Evolutionary conservation across 2,113 vertebrate species (phyloP).

Genomic region (Brachyhypopomus gauderio): DNA sequence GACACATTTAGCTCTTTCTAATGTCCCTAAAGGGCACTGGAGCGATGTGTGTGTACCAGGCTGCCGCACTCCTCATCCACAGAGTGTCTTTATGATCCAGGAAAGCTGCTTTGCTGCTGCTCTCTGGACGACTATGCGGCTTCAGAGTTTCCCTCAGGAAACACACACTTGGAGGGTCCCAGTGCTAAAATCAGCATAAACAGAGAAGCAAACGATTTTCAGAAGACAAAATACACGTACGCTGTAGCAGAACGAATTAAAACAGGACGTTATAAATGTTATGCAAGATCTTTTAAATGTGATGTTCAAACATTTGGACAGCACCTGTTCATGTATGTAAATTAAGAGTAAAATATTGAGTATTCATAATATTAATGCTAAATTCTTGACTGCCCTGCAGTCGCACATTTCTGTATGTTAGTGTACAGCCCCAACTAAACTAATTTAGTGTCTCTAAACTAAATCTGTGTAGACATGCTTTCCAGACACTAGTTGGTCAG

Average conservation of each 20-base stretch:
- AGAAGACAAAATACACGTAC: slow-evolving; percentile 16
- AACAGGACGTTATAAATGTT: background rate
- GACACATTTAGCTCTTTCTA: no score
- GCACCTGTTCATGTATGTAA: no score
- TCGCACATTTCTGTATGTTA: no score
- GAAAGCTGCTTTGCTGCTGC: slow-evolving; percentile 84
- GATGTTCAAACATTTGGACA: no score
- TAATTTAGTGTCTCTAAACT: no score
- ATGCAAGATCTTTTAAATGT: no score
- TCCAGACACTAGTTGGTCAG: no score
- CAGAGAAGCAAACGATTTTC: background rate
- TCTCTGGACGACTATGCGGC: slow-evolving; percentile 83
- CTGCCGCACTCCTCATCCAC: slow-evolving; percentile 88
- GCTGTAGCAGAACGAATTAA: background rate
- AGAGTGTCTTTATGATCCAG: slow-evolving; percentile 87
- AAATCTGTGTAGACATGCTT: no score
- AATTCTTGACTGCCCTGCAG: no score
- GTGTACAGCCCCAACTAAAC: no score
- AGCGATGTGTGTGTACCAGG: slow-evolving; percentile 70
- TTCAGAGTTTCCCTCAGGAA: slow-evolving; percentile 86
- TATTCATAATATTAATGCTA: no score
- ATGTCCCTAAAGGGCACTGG: background rate
- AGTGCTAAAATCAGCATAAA: slow-evolving; percentile 72
- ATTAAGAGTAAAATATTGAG: no score
- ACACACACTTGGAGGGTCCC: slow-evolving; percentile 75